These are phyloP conservation scores for Panthera tigris DNA, from an alignment of 2,113 vertebrate genomes.

Conservation along the genomic window DNA sequence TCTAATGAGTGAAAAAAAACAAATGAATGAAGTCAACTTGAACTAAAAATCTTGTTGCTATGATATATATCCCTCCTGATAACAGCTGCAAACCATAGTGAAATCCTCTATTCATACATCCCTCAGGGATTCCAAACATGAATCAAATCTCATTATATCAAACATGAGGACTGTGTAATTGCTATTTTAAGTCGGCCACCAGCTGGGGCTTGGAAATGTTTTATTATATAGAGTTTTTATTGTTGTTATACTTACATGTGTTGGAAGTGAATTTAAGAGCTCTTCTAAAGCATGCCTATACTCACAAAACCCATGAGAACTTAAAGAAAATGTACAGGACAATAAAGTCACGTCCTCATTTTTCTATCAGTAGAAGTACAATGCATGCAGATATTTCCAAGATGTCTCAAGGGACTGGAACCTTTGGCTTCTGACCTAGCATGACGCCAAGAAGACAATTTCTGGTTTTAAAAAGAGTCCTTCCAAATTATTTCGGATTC, in stretches of 20 bases:
- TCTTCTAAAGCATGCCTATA: background rate
- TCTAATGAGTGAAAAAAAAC: background rate
- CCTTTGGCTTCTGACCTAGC: background rate
- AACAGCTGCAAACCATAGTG: background rate
- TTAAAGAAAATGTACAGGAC: background rate
- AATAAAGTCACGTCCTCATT: background rate
- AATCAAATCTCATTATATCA: background rate
- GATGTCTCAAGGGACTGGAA: background rate
- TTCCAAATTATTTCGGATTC: background rate
- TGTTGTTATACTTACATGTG: background rate
- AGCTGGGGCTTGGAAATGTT: slow-evolving; percentile 24
- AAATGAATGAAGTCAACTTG: background rate
- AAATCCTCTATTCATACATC: background rate
- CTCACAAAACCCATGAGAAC: background rate
- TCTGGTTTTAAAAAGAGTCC: background rate
- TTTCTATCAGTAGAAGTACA: background rate
- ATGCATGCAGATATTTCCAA: background rate
- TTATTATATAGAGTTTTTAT: background rate
- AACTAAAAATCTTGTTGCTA: background rate
- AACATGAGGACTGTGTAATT: background rate
- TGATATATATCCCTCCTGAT: background rate
- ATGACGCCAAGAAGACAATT: background rate
- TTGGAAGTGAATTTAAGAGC: background rate
- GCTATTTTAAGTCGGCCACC: background rate
- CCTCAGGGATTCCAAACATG: background rate